phyloP scores from a whole-genome alignment of 2,113 vertebrate genomes.

The Cnemophilus loriae region DNA sequence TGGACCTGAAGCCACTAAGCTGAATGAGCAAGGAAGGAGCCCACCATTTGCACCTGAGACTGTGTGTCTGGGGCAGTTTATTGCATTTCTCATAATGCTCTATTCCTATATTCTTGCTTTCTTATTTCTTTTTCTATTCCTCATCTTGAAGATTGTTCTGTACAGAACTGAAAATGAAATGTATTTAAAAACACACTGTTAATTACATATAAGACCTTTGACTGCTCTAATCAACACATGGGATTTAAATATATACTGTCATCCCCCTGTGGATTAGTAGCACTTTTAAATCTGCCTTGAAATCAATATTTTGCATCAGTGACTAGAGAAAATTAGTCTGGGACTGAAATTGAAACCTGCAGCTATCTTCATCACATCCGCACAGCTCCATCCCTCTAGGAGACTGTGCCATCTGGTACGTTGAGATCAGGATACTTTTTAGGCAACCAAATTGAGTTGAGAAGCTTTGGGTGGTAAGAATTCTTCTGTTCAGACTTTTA shows the following conservation, averaged over 20 bases:
- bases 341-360: conserved; percentile 40
- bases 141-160: not conserved
- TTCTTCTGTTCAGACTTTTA: not conserved
- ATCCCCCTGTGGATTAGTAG: conserved; percentile 9
- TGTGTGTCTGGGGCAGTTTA: not conserved
- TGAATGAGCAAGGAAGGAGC: not conserved
- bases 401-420: conserved; percentile 10
- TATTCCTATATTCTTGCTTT: not conserved
- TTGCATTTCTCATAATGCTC: not conserved
- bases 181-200: not conserved
- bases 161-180: not conserved
- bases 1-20: rapidly evolving
- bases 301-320: conserved; percentile 68
- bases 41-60: rapidly evolving
- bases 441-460: not conserved
- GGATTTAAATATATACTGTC: conserved; percentile 40
- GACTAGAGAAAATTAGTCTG: conserved; percentile 56
- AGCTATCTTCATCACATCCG: not conserved
- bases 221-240: conserved; percentile 51
- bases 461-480: not conserved
- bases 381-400: not conserved
- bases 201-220: conserved; percentile 32
- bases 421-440: not conserved
- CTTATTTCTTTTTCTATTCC: not conserved
- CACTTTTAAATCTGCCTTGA: conserved; percentile 40